phyloP scores from a whole-genome alignment of 1,140 invertebrate species.

The Maniola jurtina region DNA sequence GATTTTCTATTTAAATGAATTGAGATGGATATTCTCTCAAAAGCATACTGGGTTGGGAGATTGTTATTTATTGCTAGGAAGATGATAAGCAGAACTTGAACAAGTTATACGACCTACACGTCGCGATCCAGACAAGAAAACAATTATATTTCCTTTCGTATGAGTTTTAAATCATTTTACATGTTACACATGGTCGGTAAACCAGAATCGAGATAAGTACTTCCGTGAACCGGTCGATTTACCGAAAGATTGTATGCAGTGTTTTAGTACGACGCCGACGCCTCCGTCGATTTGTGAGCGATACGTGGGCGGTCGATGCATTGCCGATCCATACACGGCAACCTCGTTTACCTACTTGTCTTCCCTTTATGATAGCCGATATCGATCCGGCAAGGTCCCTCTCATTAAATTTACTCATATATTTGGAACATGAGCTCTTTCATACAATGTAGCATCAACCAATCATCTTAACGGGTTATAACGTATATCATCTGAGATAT shows the following conservation, averaged over 20 bases:
- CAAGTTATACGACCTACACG: not conserved
- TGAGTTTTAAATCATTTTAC: slow-evolving; percentile 52
- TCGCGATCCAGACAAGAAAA: slow-evolving; percentile 16
- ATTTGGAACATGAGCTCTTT: slow-evolving; percentile 35
- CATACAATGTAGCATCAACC: slow-evolving; percentile 11
- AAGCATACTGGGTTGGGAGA: not conserved
- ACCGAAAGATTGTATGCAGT: slow-evolving; percentile 62
- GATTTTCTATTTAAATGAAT: no score
- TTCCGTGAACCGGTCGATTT: slow-evolving; percentile 63
- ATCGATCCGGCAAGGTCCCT: slow-evolving; percentile 48
- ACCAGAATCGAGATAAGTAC: slow-evolving; percentile 54
- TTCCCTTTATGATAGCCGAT: slow-evolving; percentile 62
- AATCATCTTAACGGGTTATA: not conserved
- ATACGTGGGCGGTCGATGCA: slow-evolving; percentile 68
- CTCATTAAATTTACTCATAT: slow-evolving; percentile 48
- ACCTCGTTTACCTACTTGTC: slow-evolving; percentile 64
- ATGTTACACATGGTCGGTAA: slow-evolving; percentile 30
- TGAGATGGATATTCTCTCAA: not conserved
- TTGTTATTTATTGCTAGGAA: slow-evolving; percentile 7
- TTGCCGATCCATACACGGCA: slow-evolving; percentile 63
- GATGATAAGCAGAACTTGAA: slow-evolving; percentile 3
- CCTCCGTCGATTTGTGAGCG: slow-evolving; percentile 55
- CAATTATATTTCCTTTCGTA: slow-evolving; percentile 41
- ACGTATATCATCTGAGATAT: no score
- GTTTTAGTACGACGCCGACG: slow-evolving; percentile 60